Base-by-base conservation (phyloP, 1,140 invertebrate species). In the Zaprionus ornatus region DNA sequence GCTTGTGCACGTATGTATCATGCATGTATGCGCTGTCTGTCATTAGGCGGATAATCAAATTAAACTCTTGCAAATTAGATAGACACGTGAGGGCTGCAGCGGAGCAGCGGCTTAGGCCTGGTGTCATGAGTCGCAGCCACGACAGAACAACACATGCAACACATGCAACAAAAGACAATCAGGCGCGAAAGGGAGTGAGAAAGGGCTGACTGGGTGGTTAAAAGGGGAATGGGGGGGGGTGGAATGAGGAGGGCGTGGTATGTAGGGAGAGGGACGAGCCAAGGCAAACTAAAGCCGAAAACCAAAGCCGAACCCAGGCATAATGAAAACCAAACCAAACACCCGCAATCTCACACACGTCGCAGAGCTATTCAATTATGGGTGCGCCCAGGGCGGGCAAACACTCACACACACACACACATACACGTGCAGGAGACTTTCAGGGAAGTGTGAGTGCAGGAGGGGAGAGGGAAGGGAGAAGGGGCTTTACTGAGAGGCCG, bases 341-440 rank as follows among this genome's bases (percentile, higher is more conserved):
- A 81, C 78, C 78, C 82, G 78, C 82, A 86, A 84, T 85, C 82
- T 77, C 77, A 67, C 77, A 78, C 80, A 90, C 71, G 65, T 79
- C 60, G 69, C 65, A 45, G 77, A 62, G 80, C 77, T 88, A 84
- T 88, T 88, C 84, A 88, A 88, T 90, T 88, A 88, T 88, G 78
- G 84, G 84, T 84, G 84, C 57, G 84, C 80, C 84, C 68, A 48
- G 70, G 77, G 80, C 82, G 64, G n/a, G 73, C 42, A 68, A 56
- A 71, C 52, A 62, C 19, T 52, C 52, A 57, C 63, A 70, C 35
- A 57, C 52, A 63, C 15, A 40, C 19, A 35, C 29, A 40, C 37
- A 19, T 35, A 32, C 21, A 23, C 57, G 25, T 3, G 9, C 10
- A 57, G 37, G 32, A 52, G 63, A 66, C 29, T 69, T 68, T 57